phyloP scores from a whole-genome alignment of 2,113 vertebrate species.

The Charina bottae region DNA sequence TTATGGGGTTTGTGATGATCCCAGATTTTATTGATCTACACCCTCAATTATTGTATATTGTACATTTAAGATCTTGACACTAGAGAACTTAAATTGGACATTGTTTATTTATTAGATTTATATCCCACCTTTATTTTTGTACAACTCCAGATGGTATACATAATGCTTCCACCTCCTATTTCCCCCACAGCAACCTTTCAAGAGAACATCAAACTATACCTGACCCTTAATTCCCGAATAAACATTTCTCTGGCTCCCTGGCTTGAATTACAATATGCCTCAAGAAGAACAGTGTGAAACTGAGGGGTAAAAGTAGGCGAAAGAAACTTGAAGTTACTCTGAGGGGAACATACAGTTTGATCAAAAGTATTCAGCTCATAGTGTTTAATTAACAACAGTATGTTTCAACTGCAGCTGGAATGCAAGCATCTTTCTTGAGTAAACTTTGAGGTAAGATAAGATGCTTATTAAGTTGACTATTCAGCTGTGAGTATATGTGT shows the following conservation, averaged over 20 bases:
- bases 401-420: slow-evolving; percentile 11
- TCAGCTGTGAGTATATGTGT: background rate
- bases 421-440: background rate
- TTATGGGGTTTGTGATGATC: background rate
- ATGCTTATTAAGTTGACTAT: slow-evolving; percentile 4
- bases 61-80: background rate
- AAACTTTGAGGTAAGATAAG: background rate
- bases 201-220: background rate
- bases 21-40: background rate
- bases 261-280: slow-evolving; percentile 30
- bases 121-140: background rate
- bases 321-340: background rate
- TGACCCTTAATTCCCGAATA: background rate
- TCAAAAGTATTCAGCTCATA: slow-evolving; percentile 1
- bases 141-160: background rate
- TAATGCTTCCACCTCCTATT: background rate
- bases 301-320: background rate
- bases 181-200: background rate
- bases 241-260: background rate
- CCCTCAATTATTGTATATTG: background rate
- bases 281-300: slow-evolving; percentile 9
- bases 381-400: slow-evolving; percentile 28
- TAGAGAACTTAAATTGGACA: background rate
- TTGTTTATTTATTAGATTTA: background rate
- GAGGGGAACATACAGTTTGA: background rate